Evolutionary conservation across 2,113 vertebrate species (phyloP).

Genomic region (Leptocoma aspasia): DNA sequence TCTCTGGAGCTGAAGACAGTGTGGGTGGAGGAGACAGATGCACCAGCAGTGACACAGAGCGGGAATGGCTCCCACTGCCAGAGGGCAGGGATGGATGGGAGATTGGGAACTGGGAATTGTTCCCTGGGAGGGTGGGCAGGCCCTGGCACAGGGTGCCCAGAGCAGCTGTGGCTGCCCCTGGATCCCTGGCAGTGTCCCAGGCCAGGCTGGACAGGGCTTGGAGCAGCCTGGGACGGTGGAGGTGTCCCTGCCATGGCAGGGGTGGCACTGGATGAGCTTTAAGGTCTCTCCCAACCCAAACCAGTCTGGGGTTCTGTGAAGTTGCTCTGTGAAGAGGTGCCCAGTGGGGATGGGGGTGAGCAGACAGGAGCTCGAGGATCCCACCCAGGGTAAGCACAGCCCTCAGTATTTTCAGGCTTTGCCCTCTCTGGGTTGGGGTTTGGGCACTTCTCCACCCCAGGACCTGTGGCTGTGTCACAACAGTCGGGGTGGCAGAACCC

Average conservation of each 20-base stretch:
- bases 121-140: rapidly evolving
- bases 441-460: rapidly evolving
- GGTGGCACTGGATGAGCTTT: neutral
- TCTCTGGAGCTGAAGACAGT: neutral
- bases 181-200: neutral
- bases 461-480: neutral
- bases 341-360: rapidly evolving
- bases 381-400: neutral
- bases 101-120: rapidly evolving
- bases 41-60: neutral
- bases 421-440: rapidly evolving
- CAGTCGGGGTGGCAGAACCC: neutral
- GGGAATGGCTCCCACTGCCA: neutral
- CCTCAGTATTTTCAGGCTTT: rapidly evolving
- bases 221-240: neutral
- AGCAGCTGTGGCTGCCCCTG: neutral
- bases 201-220: neutral
- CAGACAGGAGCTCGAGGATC: neutral
- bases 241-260: neutral
- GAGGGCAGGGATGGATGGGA: neutral
- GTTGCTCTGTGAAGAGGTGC: neutral
- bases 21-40: neutral
- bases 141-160: neutral
- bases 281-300: neutral
- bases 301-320: neutral